Evolutionary conservation across 23 tunicate genomes (phyloP), one percentile per base, ranked within the genome.

Genomic region (Halocynthia aurantium): DNA sequence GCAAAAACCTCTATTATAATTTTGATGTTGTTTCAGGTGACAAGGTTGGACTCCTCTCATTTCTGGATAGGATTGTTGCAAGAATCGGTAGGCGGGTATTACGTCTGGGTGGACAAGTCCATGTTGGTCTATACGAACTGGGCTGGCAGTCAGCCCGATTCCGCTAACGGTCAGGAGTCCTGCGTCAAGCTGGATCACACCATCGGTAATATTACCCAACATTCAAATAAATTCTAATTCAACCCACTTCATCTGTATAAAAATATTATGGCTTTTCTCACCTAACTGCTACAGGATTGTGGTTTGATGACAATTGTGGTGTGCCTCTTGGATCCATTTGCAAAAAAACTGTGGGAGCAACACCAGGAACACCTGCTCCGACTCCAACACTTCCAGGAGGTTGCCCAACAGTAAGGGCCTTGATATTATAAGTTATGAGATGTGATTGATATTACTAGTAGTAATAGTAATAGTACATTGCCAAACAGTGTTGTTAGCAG

Each of bases 11-110:
- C 17, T 15, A 15, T 2, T 15, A 15, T 60, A 67, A 67, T 67
- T 0, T 12, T 58, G 63, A 58, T 58, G 15, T 58, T 58, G 15
- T 65, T 73, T 44, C 62, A 85, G 90, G 62, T 81, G 31, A 52
- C 62, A 5, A 78, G 68, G 70, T 66, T 75, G n/a, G 85, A 80
- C 40, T 56, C 76, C 7, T 20, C 73, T 5, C 52, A 72, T 7
- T 18, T 86, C 51, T 93, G 98, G 98, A 93, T 93, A 50, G 98
- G 98, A 50, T 19, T 93, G 75, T 57, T 80, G 0, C 93, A 93
- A 75, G 84, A 88, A 40, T 80, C 84, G 12, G 73, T 78, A 76
- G 61, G 76, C 12, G 98, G 88, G 12, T 90, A 92, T 0, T 93
- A 75, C 70, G 49, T 78, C 11, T 93, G 98, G 98, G 78, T 88